phyloP scores from a whole-genome alignment of 2,113 vertebrate species.

The Hydrochoerus hydrochaeris region DNA sequence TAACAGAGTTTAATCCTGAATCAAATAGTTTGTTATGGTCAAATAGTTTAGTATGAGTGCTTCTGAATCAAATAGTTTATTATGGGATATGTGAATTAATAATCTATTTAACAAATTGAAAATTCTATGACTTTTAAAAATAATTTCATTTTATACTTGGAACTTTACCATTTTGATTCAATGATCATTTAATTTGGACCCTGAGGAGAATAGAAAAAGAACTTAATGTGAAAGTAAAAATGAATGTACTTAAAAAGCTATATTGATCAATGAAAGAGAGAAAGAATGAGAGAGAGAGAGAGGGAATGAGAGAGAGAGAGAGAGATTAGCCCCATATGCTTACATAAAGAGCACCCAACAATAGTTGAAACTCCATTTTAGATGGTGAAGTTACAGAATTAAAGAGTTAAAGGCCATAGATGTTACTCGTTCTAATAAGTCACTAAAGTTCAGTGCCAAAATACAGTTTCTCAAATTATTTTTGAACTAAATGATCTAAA shows the following conservation, averaged over 20 bases:
- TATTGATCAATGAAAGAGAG: neutral
- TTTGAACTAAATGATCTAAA: neutral
- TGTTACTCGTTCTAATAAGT: neutral
- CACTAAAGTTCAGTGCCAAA: neutral
- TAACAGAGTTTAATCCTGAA: neutral
- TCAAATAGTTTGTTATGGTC: no score
- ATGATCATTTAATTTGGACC: neutral
- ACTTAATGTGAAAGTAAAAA: neutral
- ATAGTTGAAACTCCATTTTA: neutral
- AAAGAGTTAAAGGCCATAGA: neutral
- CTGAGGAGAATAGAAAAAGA: neutral
- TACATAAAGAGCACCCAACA: neutral
- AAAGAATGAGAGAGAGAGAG: no score
- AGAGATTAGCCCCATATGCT: neutral
- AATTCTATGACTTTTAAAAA: neutral
- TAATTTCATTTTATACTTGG: neutral
- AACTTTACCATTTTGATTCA: neutral
- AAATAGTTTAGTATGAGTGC: no score
- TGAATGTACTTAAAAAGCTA: neutral
- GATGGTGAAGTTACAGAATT: neutral
- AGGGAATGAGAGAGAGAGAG: fast-evolving
- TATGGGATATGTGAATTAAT: neutral
- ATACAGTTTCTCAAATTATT: neutral
- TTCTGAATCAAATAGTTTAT: neutral
- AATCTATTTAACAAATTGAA: neutral